Base-by-base conservation (phyloP, 1,140 invertebrate genomes). In the Atta cephalotes region DNA sequence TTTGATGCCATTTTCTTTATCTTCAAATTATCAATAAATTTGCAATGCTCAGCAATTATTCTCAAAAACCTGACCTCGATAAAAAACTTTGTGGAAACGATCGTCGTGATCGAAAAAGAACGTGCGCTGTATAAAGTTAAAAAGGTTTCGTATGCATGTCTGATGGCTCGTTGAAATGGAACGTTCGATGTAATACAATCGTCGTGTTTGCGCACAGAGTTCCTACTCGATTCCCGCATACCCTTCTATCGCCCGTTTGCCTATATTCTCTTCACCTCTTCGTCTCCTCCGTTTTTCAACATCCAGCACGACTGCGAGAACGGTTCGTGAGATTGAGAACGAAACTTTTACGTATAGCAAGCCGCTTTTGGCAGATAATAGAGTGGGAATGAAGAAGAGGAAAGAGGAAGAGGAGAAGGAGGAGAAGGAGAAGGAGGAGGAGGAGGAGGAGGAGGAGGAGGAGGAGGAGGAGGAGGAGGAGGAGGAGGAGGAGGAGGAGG, bases 271-370 rank as follows among this genome's bases (percentile, higher is more conserved):
- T 58, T 85, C 53, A 25, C 21, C 39, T 70, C 65, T 18, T 39
- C 45, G 66, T 16, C 60, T 71, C 63, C 25, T 68, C 51, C 28
- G 39, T 35, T n/a, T 25, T 63, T 77, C 70, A 62, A 58, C 71
- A 84, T 76, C 35, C 25, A 62, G n/a, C 58, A 49, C 53, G 65
- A 53, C 71, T 65, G 72, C 56, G 72, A 89, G 72, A 84, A 49
- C 79, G 82, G 79, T 81, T 88, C 91, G 86, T 88, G 89, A 91
- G 91, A 92, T 91, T 85, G 89, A 80, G 87, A 88, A 84, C 79
- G 58, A 76, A 85, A 91, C 79, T 88, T 88, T 91, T 87, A 91
- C 84, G 86, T 85, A 58, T 56, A 63, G 74, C 85, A 80, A 70
- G 51, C 70, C 28, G 18, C 56, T 58, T 71, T 60, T 58, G 53